Evolutionary conservation across 2,113 vertebrate genomes (phyloP), one percentile per base, ranked within the genome.

Genomic region (Oreotragus oreotragus): DNA sequence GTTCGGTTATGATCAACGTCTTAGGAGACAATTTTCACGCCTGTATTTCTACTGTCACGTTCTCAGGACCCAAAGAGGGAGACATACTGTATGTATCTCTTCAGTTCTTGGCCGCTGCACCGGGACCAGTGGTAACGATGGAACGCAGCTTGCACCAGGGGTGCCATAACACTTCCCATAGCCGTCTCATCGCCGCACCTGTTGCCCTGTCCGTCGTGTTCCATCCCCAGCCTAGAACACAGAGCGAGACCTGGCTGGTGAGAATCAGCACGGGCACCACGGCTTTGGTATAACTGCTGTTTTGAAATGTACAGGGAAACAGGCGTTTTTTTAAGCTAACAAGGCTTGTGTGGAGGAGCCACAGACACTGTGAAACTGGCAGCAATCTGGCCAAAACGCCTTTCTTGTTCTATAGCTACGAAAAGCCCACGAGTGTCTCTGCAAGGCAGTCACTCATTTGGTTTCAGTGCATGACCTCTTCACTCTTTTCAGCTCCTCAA

Each of bases 101-200:
- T 99, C 94, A 99, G 98, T 86, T 99, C 99, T 96, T 99, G 99
- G 10, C 99, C 99, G 8, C 99, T 99, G 99, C 99, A 99, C 83
- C 99, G 99, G 95, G 99, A 99, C 99, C 99, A 99, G 98, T 99
- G 99, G 98, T 99, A 99, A 1, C 99, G 99, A 81, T 99, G 99
- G 92, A 99, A 99, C 4, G 99, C 99, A 0, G 99, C 99, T 97
- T 99, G 99, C 87, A 99, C 99, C 98, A 99, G 94, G 6, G 99
- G 99, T 1, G 99, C 99, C 99, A 99, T 99, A 17, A 99, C 99
- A 1, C 99, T 99, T 8, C 99, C 99, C 99, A 99, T 99, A 0
- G 99, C 99, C 0, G 99, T 99, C 96, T 99, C 99, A 0, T 99
- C 99, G 1, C 99, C 99, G 0, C 99, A 99, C 73, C 99, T 98